A percentile compares a stretch with the other conserved stretches of the same genome.
Evolutionary conservation across 1,140 invertebrate genomes (phyloP).

Genomic region (Varroa destructor): DNA sequence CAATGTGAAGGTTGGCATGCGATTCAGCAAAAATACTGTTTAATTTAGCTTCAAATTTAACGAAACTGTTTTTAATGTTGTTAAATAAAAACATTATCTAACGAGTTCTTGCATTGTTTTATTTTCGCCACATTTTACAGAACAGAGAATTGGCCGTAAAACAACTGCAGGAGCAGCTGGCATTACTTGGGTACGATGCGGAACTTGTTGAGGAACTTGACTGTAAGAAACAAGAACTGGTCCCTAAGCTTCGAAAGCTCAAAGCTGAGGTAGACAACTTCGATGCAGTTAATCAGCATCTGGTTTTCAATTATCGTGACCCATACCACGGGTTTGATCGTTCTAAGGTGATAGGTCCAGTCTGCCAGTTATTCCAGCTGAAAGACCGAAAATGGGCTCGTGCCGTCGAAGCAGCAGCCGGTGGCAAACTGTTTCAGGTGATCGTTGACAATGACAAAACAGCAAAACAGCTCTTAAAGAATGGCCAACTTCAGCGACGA

Average conservation of each 20-base stretch:
- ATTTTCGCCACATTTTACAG: too few species aligned
- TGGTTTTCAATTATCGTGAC: slow-evolving; percentile 59
- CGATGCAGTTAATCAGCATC: slow-evolving; percentile 45
- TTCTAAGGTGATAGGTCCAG: slow-evolving; percentile 59
- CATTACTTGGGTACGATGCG: slow-evolving; percentile 54
- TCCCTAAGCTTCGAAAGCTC: slow-evolving; percentile 44
- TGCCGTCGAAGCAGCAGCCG: slow-evolving; percentile 58
- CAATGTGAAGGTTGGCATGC: too few species aligned
- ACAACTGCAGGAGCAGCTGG: slow-evolving; percentile 44
- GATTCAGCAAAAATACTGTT: too few species aligned
- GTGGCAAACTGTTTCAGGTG: slow-evolving; percentile 74
- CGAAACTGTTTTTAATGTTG: too few species aligned
- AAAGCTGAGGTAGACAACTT: slow-evolving; percentile 50
- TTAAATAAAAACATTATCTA: too few species aligned
- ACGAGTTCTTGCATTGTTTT: too few species aligned
- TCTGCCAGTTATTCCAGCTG: slow-evolving; percentile 60
- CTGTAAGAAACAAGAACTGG: slow-evolving; percentile 44
- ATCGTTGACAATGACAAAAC: slow-evolving; percentile 75
- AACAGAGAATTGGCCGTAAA: neutral
- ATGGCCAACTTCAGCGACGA: slow-evolving; percentile 60
- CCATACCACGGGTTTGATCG: slow-evolving; percentile 64
- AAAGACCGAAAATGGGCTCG: slow-evolving; percentile 62
- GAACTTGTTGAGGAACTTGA: slow-evolving; percentile 49
- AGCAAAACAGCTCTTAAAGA: slow-evolving; percentile 66
- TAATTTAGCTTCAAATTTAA: too few species aligned